Base-by-base conservation (phyloP, 2,797 vertebrate species). In the Tamandua tetradactyla region DNA sequence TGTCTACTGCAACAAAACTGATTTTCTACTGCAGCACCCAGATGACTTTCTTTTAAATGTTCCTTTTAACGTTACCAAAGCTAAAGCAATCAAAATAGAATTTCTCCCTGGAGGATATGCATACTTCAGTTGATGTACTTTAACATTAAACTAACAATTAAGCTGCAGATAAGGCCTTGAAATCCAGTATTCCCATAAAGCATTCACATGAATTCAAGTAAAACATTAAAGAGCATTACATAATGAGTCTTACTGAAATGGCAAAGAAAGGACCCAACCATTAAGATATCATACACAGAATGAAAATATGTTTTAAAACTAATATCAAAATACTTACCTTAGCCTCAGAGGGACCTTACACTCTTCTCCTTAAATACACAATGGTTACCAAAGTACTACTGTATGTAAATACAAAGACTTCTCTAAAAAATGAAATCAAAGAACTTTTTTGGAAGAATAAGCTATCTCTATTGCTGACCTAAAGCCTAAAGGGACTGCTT, bases 161-260 rank as follows among this genome's bases (percentile, higher is more conserved):
- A 76, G 49, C 84, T 94, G 83, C 47, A 91, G 81, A 57, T 83
- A 93, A 94, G 7, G 86, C 25, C 69, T 69, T 93, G 49, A 95
- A 91, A 93, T 32, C 87, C 64, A n/a, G 69, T 66, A 62, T 90
- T 95, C 85, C 87, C 84, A 61, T 74, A 92, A 94, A 93, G 72
- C 93, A 93, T 76, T 96, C 95, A 97, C 52, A 93, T 55, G 66
- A 91, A 95, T 80, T 96, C 94, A 96, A 94, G 95, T 94, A 95
- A 93, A 95, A 92, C 96, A 96, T 90, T 81, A 95, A 96, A 96
- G 87, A 75, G 32, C n/a, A 88, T 94, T 88, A 74, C 74, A 89
- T 64, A 93, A 82, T 94, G 59, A 96, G 84, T 93, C 93, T 95
- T 18, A 52, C 35, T 40, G 76, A 94, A 94, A 87, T 79, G 78